Evolutionary conservation across 2,888 invertebrate species (phyloP).

Genomic region (Harpalus rubripes): DNA sequence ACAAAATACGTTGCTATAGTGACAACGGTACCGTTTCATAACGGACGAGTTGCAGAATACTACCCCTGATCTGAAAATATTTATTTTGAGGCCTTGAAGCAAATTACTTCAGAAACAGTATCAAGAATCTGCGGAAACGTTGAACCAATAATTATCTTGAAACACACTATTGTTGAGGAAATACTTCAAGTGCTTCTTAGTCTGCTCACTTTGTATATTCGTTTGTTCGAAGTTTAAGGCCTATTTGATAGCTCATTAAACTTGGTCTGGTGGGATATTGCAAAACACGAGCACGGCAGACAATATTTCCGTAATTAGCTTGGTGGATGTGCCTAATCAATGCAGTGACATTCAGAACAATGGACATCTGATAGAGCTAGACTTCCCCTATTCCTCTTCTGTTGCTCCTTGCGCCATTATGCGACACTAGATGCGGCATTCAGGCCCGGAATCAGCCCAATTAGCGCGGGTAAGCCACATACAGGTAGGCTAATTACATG

Average conservation of each 20-base stretch:
- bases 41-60: no score
- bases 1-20: no score
- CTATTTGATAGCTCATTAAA: conserved; percentile 72
- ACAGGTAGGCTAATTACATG: conserved; percentile 20
- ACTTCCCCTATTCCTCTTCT: conserved; percentile 35
- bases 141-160: no score
- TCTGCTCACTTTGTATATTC: conserved; percentile 71
- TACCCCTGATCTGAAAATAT: no score
- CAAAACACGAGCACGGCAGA: conserved; percentile 43
- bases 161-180: conserved; percentile 9
- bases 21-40: no score
- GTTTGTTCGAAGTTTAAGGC: conserved; percentile 70
- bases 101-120: no score
- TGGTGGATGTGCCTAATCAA: conserved; percentile 49
- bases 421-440: conserved; percentile 50
- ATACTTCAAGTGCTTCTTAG: conserved; percentile 41
- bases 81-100: no score
- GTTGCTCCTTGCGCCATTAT: conserved; percentile 30
- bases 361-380: conserved; percentile 51
- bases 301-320: conserved; percentile 65
- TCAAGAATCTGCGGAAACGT: no score
- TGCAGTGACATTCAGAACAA: conserved; percentile 64
- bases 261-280: conserved; percentile 65
- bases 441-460: conserved; percentile 37
- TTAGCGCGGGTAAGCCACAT: conserved; percentile 19